Percentiles rank a stretch among this genome's conserved stretches.
phyloP scores from a whole-genome alignment of 2,888 invertebrate species.

The Drosophila mayaguana region DNA sequence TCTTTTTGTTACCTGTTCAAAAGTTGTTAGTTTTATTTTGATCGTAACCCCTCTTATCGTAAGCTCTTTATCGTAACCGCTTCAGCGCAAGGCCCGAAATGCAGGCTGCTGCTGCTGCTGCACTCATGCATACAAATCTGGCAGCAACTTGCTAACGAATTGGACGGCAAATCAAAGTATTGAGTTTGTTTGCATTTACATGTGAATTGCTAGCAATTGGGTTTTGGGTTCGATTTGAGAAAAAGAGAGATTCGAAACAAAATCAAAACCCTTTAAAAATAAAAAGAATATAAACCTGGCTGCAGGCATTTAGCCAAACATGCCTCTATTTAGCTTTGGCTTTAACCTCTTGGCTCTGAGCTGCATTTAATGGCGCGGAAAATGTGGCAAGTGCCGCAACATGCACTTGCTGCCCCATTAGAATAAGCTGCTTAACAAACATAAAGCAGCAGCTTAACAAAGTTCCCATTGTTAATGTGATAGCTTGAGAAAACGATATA shows the following conservation, averaged over 20 bases:
- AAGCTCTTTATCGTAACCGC: slow-evolving; percentile 2
- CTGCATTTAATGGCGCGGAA: slow-evolving; percentile 62
- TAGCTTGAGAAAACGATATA: neutral
- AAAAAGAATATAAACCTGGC: neutral
- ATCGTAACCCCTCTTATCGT: slow-evolving; percentile 5
- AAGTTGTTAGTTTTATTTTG: neutral
- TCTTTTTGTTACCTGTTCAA: neutral
- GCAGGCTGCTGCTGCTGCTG: slow-evolving; percentile 23
- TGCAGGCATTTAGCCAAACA: slow-evolving; percentile 10
- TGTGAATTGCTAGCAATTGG: slow-evolving; percentile 26
- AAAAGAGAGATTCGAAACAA: neutral
- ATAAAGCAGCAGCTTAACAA: slow-evolving; percentile 34
- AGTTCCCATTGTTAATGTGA: slow-evolving; percentile 4
- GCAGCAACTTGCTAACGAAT: slow-evolving; percentile 41
- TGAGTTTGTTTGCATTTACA: slow-evolving; percentile 40
- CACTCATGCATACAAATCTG: slow-evolving; percentile 48
- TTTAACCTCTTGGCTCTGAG: slow-evolving; percentile 31
- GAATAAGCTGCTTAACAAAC: slow-evolving; percentile 59
- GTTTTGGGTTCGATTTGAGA: slow-evolving; percentile 14
- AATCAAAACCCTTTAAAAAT: neutral
- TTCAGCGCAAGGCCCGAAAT: slow-evolving; percentile 26
- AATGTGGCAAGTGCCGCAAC: slow-evolving; percentile 52
- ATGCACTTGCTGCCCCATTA: slow-evolving; percentile 38
- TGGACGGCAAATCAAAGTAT: slow-evolving; percentile 53
- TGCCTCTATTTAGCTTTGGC: slow-evolving; percentile 1